Conservation (phyloP, 2,888 invertebrate species). For the Tupiocoris notatus region DNA sequence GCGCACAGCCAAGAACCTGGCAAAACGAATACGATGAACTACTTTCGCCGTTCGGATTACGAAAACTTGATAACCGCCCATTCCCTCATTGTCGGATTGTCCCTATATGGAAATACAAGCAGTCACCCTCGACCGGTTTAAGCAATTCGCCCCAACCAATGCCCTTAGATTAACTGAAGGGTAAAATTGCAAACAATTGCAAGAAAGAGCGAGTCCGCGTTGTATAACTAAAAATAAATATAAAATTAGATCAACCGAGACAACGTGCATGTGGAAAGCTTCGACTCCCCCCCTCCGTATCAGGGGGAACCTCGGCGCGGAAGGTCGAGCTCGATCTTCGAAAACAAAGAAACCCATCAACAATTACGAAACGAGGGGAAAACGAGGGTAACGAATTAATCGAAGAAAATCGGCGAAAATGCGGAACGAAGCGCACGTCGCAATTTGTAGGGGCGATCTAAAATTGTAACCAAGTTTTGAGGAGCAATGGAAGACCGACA, state of each 20-base stretch:
- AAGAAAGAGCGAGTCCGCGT: too few species aligned
- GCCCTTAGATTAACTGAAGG: too few species aligned
- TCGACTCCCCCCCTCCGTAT: neutral
- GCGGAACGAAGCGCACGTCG: too few species aligned
- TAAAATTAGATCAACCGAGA: neutral
- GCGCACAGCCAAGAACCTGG: too few species aligned
- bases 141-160: too few species aligned
- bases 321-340: neutral
- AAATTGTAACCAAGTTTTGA: neutral
- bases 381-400: too few species aligned
- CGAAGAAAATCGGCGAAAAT: too few species aligned
- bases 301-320: neutral
- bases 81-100: neutral
- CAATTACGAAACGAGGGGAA: neutral
- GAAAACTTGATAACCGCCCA: neutral
- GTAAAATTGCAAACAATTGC: too few species aligned
- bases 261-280: neutral
- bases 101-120: neutral
- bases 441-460: too few species aligned
- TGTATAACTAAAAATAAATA: neutral
- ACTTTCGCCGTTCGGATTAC: neutral
- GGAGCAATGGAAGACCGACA: neutral
- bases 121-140: too few species aligned
- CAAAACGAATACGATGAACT: too few species aligned
- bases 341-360: neutral